Evolutionary conservation across 2,797 vertebrate genomes (phyloP).

Genomic region (Gymnodraco acuticeps): DNA sequence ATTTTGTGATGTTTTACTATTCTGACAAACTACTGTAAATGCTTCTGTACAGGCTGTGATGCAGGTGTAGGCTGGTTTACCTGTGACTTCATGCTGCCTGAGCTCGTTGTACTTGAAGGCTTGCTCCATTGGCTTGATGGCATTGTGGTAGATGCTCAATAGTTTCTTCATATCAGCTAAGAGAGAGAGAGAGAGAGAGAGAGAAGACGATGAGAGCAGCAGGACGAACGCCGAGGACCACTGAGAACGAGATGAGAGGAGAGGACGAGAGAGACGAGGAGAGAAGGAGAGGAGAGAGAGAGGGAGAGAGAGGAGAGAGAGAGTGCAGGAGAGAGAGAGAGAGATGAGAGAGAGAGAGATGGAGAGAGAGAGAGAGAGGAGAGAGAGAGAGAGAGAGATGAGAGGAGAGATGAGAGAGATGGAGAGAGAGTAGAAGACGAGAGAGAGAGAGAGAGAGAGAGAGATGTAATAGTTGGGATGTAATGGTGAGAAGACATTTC

Average conservation of each 20-base stretch:
- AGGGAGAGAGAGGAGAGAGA: conserved; percentile 5
- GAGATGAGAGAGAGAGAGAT: neutral
- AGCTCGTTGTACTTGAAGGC: conserved; percentile 97
- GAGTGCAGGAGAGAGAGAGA: conserved; percentile 9
- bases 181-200: conserved; percentile 4
- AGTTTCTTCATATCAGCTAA: conserved; percentile 92
- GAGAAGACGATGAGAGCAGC: neutral
- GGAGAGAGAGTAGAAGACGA: conserved; percentile 3
- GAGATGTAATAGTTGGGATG: conserved; percentile 2
- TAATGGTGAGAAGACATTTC: conserved; percentile 21
- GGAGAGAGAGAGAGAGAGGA: conserved; percentile 9
- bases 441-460: neutral
- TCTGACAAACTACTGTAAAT: neutral
- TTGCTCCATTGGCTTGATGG: conserved; percentile 95
- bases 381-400: conserved; percentile 21
- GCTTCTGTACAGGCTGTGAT: neutral
- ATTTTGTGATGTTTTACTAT: no score
- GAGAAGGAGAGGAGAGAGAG: neutral
- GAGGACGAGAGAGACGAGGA: conserved; percentile 2
- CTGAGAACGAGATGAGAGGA: no score
- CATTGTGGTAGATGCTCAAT: conserved; percentile 91
- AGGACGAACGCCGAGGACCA: no score
- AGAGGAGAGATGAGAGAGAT: no score
- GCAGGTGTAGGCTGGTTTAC: conserved; percentile 73
- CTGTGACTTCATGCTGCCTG: conserved; percentile 96